phyloP scores from a whole-genome alignment of 1,140 invertebrate genomes.

The Piezodorus guildinii region DNA sequence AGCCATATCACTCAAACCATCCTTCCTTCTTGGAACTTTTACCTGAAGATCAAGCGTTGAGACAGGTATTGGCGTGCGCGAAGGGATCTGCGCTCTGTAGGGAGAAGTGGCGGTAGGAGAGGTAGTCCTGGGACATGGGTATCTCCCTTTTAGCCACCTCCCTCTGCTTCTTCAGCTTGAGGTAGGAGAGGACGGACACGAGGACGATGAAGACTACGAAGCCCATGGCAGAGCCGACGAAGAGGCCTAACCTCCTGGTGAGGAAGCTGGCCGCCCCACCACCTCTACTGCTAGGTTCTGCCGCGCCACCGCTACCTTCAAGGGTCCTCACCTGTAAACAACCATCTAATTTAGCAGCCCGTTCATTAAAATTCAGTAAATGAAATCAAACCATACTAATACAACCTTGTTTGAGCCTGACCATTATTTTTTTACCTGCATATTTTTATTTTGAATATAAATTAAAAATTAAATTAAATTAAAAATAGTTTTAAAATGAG shows the following conservation, averaged over 20 bases:
- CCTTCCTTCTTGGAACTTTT: too few species aligned
- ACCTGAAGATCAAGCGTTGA: neutral
- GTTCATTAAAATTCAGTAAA: too few species aligned
- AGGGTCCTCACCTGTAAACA: constrained; percentile 45
- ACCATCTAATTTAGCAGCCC: too few species aligned
- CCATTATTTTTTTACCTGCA: too few species aligned
- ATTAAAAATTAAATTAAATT: too few species aligned
- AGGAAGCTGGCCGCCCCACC: constrained; percentile 50
- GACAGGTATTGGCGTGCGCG: constrained; percentile 21
- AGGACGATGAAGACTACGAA: constrained; percentile 72
- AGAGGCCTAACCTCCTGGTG: constrained; percentile 64
- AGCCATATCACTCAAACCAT: too few species aligned
- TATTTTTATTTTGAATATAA: too few species aligned
- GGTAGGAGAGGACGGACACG: constrained; percentile 68
- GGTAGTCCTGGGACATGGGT: constrained; percentile 50
- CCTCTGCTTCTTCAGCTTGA: constrained; percentile 73
- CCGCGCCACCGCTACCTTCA: constrained; percentile 51
- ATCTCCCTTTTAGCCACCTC: constrained; percentile 57
- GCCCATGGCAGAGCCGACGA: constrained; percentile 73
- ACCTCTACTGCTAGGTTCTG: constrained; percentile 43
- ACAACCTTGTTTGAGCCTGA: too few species aligned
- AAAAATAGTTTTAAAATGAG: too few species aligned
- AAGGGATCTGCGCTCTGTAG: constrained; percentile 34
- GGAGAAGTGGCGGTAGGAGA: constrained; percentile 46
- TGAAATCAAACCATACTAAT: too few species aligned